phyloP scores from a whole-genome alignment of 2,797 vertebrate genomes.

The Characodon lateralis region DNA sequence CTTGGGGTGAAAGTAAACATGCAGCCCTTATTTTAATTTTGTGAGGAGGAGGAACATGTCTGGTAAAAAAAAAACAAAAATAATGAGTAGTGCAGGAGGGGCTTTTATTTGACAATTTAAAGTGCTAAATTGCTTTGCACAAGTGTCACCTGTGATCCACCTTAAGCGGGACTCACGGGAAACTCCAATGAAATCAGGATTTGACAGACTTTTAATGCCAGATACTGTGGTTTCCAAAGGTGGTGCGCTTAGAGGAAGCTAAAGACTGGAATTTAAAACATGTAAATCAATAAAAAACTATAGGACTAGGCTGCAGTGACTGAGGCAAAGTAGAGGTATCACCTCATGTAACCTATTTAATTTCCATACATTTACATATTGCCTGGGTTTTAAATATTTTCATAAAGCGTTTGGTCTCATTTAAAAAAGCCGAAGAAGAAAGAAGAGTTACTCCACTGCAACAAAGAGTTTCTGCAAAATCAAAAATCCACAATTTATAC shows the following conservation, averaged over 20 bases:
- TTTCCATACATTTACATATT: constrained; percentile 58
- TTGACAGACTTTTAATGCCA: background rate
- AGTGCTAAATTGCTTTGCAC: constrained; percentile 15
- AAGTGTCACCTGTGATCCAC: constrained; percentile 22
- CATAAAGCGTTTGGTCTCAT: constrained; percentile 22
- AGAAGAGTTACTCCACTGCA: constrained; percentile 14
- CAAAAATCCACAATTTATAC: constrained; percentile 6
- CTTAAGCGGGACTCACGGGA: constrained; percentile 1
- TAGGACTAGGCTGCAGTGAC: constrained; percentile 20
- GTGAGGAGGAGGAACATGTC: background rate
- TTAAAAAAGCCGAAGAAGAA: constrained; percentile 18
- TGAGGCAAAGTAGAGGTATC: constrained; percentile 33
- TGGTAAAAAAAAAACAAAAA: background rate
- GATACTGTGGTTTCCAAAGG: background rate
- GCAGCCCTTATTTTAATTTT: background rate
- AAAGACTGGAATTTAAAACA: background rate
- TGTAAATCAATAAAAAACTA: constrained; percentile 1
- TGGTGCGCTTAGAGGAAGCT: background rate
- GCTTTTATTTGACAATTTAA: constrained; percentile 49
- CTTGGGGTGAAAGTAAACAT: constrained; percentile 68
- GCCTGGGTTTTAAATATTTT: constrained; percentile 38
- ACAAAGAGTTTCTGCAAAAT: constrained; percentile 15
- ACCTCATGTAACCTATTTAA: constrained; percentile 22
- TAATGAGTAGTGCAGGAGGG: background rate
- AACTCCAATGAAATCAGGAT: background rate